Evolutionary conservation across 1,140 invertebrate genomes (phyloP).

Genomic region (Leptinotarsa lineolata): DNA sequence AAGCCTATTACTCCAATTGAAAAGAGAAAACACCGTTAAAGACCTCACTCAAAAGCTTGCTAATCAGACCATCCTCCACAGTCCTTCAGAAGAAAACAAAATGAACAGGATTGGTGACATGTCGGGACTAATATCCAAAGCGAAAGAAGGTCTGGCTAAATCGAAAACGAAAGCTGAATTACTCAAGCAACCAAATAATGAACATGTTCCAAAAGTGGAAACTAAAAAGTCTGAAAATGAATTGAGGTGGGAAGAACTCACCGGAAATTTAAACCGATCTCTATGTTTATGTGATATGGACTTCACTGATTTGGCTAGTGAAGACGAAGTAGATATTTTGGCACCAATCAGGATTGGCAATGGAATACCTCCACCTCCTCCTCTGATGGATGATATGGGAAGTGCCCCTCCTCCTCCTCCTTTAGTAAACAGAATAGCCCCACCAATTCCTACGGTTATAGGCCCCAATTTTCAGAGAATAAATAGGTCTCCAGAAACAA

Average conservation of each 20-base stretch:
- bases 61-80: conserved; percentile 67
- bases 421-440: conserved; percentile 43
- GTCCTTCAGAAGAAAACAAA: conserved; percentile 60
- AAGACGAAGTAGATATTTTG: conserved; percentile 73
- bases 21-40: conserved; percentile 75
- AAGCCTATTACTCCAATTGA: conserved; percentile 65
- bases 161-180: conserved; percentile 78
- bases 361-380: conserved; percentile 74
- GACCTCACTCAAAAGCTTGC: conserved; percentile 84
- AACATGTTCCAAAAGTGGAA: conserved; percentile 66
- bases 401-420: conserved; percentile 57
- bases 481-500: conserved; percentile 53
- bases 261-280: conserved; percentile 78
- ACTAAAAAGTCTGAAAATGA: conserved; percentile 90
- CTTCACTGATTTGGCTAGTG: conserved; percentile 89
- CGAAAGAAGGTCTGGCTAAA: conserved; percentile 87
- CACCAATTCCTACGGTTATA: conserved; percentile 52
- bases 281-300: conserved; percentile 93
- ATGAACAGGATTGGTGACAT: conserved; percentile 74
- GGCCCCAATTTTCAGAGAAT: conserved; percentile 55
- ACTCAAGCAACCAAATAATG: conserved; percentile 68
- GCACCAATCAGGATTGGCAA: conserved; percentile 64
- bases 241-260: conserved; percentile 91
- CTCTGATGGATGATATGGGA: conserved; percentile 60
- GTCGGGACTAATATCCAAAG: conserved; percentile 88